Base-by-base conservation (phyloP, 1,140 invertebrate genomes). In the Hycleus phaleratus region DNA sequence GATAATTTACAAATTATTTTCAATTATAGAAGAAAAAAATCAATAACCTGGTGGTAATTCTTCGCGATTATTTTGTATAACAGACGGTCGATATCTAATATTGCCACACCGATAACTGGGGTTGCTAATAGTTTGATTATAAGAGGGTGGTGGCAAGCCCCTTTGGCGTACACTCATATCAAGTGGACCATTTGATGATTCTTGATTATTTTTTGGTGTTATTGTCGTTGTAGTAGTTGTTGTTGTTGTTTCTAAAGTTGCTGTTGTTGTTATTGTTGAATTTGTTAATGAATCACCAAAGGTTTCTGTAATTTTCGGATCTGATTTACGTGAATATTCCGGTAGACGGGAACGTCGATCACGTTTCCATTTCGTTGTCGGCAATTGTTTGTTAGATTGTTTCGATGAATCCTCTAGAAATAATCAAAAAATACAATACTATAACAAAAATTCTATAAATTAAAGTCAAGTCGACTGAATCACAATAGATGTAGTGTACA, bases 291-390 rank as follows among this genome's bases (percentile, higher is more conserved):
- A 32, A 32, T 32, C 32, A 32, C 60, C 61, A 26, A 66, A 63
- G 0, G 54, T 61, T 58, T 70, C 69, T 12, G 66, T 61, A 58
- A 67, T 47, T 64, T 71, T 73, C 25, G 67, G 67, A 52, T 73
- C 71, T 5, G 70, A 71, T 58, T 72, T 73, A 39, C 71, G 56
- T 2, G 68, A 64, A 59, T 74, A 74, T 57, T 74, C 72, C n/a
- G 71, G 71, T 26, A 68, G 59, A 38, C 70, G 64, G 43, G 72
- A 72, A 10, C 82, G 75, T 38, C 82, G 74, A 47, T 85, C 83
- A 49, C 82, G 75, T 46, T 82, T 77, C 82, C 82, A 85, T 69
- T 83, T 83, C 32, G 79, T 79, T 7, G 82, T 83, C 42, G 78
- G 73, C 43, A 82, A 70, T 64, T 83, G 81, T 69, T 83, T 84